phyloP scores from a whole-genome alignment of 2,113 vertebrate species.

The Chionis minor region DNA sequence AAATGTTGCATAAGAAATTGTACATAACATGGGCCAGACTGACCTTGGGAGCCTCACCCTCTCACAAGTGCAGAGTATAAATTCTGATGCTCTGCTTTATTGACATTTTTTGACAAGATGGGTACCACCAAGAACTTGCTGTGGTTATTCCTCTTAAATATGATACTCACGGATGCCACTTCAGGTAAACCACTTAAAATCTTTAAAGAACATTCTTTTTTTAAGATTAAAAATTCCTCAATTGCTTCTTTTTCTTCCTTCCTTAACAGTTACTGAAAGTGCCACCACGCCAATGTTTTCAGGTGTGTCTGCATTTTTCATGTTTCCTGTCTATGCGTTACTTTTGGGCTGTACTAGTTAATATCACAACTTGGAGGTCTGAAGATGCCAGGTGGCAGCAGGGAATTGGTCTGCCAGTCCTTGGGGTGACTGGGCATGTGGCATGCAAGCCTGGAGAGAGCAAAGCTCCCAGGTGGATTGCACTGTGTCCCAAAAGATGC shows the following conservation, averaged over 20 bases:
- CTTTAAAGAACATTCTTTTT: background rate
- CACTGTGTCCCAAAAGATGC: background rate
- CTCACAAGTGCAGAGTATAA: background rate
- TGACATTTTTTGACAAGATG: background rate
- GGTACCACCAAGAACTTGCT: background rate
- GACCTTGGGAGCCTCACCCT: background rate
- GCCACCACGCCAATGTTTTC: too few relatives aligned
- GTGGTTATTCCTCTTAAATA: background rate
- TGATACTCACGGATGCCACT: background rate
- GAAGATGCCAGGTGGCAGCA: background rate
- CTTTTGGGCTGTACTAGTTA: background rate
- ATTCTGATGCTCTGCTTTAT: background rate
- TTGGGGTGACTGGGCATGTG: rapidly evolving
- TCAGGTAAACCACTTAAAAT: background rate
- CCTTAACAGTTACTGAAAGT: background rate
- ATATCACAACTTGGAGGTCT: background rate
- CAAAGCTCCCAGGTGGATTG: background rate
- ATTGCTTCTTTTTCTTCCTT: background rate
- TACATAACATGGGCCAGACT: background rate
- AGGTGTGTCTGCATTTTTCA: background rate
- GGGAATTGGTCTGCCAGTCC: background rate
- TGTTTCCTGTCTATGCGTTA: background rate
- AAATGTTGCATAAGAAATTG: background rate
- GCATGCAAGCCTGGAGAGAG: too few relatives aligned
- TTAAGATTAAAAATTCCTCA: background rate